These are phyloP conservation scores for Artemia sinica DNA, from an alignment of 2,888 invertebrate species.

Conservation along the genomic window DNA sequence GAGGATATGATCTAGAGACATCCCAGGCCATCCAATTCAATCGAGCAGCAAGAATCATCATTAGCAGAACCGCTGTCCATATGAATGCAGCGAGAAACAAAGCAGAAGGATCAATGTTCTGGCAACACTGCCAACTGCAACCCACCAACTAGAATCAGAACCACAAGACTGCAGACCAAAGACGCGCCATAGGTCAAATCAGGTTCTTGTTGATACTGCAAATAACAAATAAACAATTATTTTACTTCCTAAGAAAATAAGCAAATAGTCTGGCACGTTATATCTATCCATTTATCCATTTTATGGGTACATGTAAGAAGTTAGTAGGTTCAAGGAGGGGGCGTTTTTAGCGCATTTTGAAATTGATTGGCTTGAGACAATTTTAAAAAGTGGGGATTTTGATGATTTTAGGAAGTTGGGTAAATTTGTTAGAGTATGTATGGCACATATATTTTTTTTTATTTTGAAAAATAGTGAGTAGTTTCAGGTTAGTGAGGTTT, in stretches of 20 bases:
- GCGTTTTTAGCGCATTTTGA: too few relatives aligned
- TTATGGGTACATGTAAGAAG: too few relatives aligned
- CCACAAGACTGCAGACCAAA: constrained; percentile 50
- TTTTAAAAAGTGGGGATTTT: too few relatives aligned
- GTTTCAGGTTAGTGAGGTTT: too few relatives aligned
- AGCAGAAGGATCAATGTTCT: constrained; percentile 62
- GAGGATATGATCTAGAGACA: constrained; percentile 59
- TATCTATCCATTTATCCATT: background rate
- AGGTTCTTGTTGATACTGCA: constrained; percentile 64
- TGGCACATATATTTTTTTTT: too few relatives aligned
- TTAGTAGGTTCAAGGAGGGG: too few relatives aligned
- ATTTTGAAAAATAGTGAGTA: too few relatives aligned
- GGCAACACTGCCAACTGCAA: constrained; percentile 64
- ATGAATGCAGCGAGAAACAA: constrained; percentile 74
- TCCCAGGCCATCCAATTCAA: constrained; percentile 70
- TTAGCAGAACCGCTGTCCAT: constrained; percentile 71
- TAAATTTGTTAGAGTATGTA: too few relatives aligned
- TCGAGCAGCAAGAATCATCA: constrained; percentile 62
- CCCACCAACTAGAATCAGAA: constrained; percentile 55
- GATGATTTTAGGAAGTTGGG: too few relatives aligned
- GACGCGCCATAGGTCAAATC: constrained; percentile 3
- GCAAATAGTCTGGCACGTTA: background rate
- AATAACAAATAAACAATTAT: constrained; percentile 26
- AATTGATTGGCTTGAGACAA: too few relatives aligned
- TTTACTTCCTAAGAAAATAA: background rate